phyloP scores from a whole-genome alignment of 2,797 vertebrate species.

The Monodelphis domestica region DNA sequence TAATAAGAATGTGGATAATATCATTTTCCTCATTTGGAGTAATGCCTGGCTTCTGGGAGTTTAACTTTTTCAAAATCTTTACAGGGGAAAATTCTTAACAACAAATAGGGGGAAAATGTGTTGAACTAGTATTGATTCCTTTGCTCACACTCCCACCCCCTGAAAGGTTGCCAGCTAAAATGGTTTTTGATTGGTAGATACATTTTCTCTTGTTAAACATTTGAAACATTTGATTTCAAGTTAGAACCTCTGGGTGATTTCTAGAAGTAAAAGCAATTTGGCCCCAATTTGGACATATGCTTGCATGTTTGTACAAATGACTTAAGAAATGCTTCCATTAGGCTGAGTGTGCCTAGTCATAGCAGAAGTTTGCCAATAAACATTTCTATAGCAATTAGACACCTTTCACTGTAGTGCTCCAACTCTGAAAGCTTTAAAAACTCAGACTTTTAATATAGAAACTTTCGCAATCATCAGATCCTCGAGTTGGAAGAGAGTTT shows the following conservation, averaged over 20 bases:
- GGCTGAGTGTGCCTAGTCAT: background rate
- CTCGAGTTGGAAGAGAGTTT: background rate
- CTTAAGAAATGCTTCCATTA: background rate
- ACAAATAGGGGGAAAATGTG: background rate
- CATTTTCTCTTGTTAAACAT: background rate
- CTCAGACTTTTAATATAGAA: background rate
- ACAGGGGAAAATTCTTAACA: background rate
- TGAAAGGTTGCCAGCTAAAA: background rate
- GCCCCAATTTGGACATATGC: background rate
- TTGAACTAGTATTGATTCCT: background rate
- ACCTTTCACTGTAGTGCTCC: background rate
- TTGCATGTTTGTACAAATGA: background rate
- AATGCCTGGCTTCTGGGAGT: conserved; percentile 17
- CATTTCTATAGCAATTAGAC: background rate
- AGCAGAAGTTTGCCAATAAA: background rate
- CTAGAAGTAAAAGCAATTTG: background rate
- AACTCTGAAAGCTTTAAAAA: background rate
- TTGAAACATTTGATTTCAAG: background rate
- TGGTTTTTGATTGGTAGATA: background rate
- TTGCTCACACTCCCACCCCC: background rate
- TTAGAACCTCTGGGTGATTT: conserved; percentile 2
- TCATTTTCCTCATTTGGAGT: background rate
- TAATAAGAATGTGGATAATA: conserved; percentile 48
- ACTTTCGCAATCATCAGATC: background rate
- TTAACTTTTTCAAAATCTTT: conserved; percentile 1